A percentile compares a stretch with the other conserved stretches of the same genome.
phyloP scores from a whole-genome alignment of 2,888 invertebrate species.

The Panorpa germanica region DNA sequence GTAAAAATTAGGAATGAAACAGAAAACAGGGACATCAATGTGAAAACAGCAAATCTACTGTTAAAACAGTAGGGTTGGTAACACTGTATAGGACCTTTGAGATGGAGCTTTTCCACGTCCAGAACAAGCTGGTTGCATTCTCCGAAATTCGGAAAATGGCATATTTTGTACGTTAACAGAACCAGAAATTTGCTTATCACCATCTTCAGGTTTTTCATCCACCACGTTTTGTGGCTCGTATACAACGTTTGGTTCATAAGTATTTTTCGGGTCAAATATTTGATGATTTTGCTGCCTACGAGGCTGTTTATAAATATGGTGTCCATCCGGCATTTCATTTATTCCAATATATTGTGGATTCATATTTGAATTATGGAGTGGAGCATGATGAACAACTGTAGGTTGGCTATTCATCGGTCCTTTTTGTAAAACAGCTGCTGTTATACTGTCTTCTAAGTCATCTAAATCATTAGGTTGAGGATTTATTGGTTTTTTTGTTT shows the following conservation, averaged over 20 bases:
- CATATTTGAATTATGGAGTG: constrained; percentile 1
- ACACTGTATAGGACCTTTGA: no score
- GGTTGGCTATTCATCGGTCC: constrained; percentile 9
- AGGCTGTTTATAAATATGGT: constrained; percentile 3
- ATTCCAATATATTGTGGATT: background rate
- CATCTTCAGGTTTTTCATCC: constrained; percentile 6
- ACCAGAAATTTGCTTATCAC: no score
- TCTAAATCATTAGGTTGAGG: constrained; percentile 27
- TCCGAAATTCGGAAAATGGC: no score
- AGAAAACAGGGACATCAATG: no score
- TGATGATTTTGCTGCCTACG: constrained; percentile 8
- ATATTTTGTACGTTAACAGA: no score
- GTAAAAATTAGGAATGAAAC: no score
- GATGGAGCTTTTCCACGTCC: no score
- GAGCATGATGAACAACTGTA: constrained; percentile 3
- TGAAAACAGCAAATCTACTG: no score
- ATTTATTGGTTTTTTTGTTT: no score
- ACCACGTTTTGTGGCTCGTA: constrained; percentile 3
- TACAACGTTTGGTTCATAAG: constrained; percentile 3
- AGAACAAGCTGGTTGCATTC: no score
- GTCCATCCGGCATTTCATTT: background rate
- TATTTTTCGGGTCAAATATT: no score
- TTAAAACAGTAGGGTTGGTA: no score
- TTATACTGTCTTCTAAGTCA: constrained; percentile 32
- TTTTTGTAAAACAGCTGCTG: constrained; percentile 27